Evolutionary conservation across 2,797 vertebrate species (phyloP).

Genomic region (Saguinus oedipus): DNA sequence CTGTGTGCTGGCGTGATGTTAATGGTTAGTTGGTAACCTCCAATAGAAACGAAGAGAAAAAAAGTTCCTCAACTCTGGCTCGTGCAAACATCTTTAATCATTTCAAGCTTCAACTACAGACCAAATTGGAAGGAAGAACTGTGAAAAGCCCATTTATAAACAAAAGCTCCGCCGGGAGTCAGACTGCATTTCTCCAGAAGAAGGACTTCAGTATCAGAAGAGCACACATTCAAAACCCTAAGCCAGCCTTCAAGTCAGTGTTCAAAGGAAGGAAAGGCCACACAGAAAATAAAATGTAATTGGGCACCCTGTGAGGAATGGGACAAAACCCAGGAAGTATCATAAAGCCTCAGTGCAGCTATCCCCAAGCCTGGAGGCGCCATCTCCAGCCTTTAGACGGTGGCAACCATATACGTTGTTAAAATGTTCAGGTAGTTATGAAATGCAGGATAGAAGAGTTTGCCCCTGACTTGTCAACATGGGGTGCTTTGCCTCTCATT

Average conservation of each 20-base stretch:
- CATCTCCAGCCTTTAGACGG: neutral
- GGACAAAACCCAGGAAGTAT: constrained; percentile 11
- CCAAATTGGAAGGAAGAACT: constrained; percentile 30
- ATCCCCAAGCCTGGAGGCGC: neutral
- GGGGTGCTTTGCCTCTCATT: neutral
- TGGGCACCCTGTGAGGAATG: constrained; percentile 33
- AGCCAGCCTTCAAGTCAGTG: neutral
- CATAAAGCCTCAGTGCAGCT: neutral
- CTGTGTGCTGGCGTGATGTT: neutral
- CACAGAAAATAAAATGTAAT: constrained; percentile 32
- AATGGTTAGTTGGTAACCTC: neutral
- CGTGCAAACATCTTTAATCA: constrained; percentile 50
- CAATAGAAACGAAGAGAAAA: neutral
- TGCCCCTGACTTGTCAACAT: neutral
- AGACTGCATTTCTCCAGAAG: neutral
- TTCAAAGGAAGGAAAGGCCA: constrained; percentile 48
- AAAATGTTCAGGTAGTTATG: neutral
- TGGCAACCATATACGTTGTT: fast-evolving
- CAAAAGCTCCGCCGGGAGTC: constrained; percentile 43
- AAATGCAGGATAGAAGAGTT: neutral
- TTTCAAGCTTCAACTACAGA: constrained; percentile 48
- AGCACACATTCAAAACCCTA: constrained; percentile 8
- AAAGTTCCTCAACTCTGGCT: constrained; percentile 33
- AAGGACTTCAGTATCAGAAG: neutral
- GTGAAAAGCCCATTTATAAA: constrained; percentile 58